Base-by-base conservation (phyloP, 1,140 invertebrate species). In the Mercenaria mercenaria region DNA sequence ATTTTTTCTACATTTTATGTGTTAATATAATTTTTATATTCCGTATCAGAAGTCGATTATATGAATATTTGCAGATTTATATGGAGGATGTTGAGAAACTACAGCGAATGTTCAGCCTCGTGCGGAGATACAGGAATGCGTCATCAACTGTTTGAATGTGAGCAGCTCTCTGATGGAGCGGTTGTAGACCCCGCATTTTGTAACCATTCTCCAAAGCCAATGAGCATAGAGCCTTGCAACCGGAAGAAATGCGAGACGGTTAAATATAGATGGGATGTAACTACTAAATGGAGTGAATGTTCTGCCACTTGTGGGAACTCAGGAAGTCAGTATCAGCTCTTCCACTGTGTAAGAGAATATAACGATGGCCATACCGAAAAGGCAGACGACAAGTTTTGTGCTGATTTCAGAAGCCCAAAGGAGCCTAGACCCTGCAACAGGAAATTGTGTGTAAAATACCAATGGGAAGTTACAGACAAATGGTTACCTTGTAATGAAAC, bases 271-370 rank as follows among this genome's bases (percentile, higher is more conserved):
- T 92, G 96, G 86, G 97, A 97, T 97, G 92, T 97, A 4, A 91
- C 96, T 0, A 97, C 97, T 0, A 95, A 96, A 20, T 98, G 97
- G 97, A 97, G 97, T 94, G 95, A 96, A 23, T 98, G 97, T 93
- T 97, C 96, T 23, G 95, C 96, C 8, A 97, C 97, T 1, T 97
- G 97, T 91, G 97, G 97, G 15, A 94, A 95, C 26, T 89, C 93
- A 4, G 97, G 97, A 0, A 91, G 96, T 0, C 97, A 97, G 93
- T 95, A 96, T 86, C 96, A 97, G 80, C 96, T 97, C 93, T 93
- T 97, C 15, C 97, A 96, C 93, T 98, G 97, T 94, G 96, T 97
- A 3, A 69, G 32, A 20, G 43, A 80, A 52, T 20, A 39, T 32
- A n/a, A 76, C 13, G 84, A 77, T 26, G 20, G n/a, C 0, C 15